These are phyloP conservation scores for Gymnobelideus leadbeateri DNA, from an alignment of 2,113 vertebrate genomes.

Conservation along the genomic window DNA sequence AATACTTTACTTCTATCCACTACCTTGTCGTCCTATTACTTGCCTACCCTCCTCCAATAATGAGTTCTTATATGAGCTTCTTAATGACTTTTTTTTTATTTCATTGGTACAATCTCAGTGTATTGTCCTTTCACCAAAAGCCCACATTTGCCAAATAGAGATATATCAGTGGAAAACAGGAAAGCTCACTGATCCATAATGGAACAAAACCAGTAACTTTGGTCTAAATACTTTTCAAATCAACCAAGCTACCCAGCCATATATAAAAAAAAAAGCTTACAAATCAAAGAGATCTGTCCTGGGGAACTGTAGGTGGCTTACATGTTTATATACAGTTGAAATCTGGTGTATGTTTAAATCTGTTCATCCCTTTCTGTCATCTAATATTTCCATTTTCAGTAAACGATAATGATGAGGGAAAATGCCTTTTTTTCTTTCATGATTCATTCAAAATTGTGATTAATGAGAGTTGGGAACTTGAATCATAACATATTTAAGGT, in stretches of 20 bases:
- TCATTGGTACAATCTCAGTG: not conserved
- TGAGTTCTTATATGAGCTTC: not conserved
- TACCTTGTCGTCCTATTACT: too few species aligned
- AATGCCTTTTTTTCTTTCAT: not conserved
- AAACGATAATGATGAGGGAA: slow-evolving; percentile 47
- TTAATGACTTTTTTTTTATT: not conserved
- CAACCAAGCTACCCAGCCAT: not conserved
- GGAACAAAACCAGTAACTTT: not conserved
- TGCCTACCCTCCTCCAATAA: too few species aligned
- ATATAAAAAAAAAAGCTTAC: slow-evolving; percentile 13
- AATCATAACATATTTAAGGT: slow-evolving; percentile 36
- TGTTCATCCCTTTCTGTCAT: slow-evolving; percentile 7
- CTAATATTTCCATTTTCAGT: slow-evolving; percentile 43
- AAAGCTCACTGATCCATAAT: not conserved
- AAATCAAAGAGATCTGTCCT: not conserved
- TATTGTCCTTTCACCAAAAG: slow-evolving; percentile 29
- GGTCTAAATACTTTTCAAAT: not conserved
- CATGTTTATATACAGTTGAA: slow-evolving; percentile 45
- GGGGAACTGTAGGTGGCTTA: not conserved
- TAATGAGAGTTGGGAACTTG: slow-evolving; percentile 61
- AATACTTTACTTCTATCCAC: too few species aligned
- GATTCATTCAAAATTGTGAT: slow-evolving; percentile 52
- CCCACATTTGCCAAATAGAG: not conserved
- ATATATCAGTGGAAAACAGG: not conserved
- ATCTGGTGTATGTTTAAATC: slow-evolving; percentile 58